Percentiles rank a stretch among this genome's conserved stretches.
phyloP scores from a whole-genome alignment of 2,797 vertebrate genomes.

The Aplochiton taeniatus region DNA sequence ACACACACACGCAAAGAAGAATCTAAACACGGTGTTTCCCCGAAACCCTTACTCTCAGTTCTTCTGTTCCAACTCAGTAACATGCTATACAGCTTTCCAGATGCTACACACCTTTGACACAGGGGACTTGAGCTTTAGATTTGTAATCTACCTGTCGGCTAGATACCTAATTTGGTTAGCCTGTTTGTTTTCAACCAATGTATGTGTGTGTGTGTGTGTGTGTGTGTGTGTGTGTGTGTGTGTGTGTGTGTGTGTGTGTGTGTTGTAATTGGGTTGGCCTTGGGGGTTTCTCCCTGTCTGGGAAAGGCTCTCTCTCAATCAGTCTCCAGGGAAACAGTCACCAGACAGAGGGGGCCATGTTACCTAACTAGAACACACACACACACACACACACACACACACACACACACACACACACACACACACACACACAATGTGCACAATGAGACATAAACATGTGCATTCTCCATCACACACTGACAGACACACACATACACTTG shows the following conservation, averaged over 20 bases:
- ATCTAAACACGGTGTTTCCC: conserved; percentile 34
- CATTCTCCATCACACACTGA: conserved; percentile 42
- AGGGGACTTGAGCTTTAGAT: no score
- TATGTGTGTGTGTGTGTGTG: conserved; percentile 20
- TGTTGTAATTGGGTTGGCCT: conserved; percentile 49
- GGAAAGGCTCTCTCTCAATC: conserved; percentile 58
- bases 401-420: conserved; percentile 46
- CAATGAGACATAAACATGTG: conserved; percentile 1
- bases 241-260: conserved; percentile 11
- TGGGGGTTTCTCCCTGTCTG: conserved; percentile 61
- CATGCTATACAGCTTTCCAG: conserved; percentile 23
- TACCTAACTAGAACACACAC: conserved; percentile 55
- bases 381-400: conserved; percentile 31
- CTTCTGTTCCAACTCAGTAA: conserved; percentile 17
- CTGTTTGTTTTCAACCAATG: background rate
- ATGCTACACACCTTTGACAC: conserved; percentile 30
- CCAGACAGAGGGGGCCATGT: conserved; percentile 58
- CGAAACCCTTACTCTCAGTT: background rate
- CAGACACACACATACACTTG: conserved; percentile 50
- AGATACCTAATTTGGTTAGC: no score
- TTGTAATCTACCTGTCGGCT: no score
- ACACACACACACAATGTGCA: conserved; percentile 20
- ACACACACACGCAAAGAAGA: background rate
- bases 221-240: conserved; percentile 15
- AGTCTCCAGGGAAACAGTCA: conserved; percentile 76